Percentiles rank a stretch among this genome's conserved stretches.
Evolutionary conservation across 2,113 vertebrate species (phyloP).

Genomic region (Hemicordylus capensis): DNA sequence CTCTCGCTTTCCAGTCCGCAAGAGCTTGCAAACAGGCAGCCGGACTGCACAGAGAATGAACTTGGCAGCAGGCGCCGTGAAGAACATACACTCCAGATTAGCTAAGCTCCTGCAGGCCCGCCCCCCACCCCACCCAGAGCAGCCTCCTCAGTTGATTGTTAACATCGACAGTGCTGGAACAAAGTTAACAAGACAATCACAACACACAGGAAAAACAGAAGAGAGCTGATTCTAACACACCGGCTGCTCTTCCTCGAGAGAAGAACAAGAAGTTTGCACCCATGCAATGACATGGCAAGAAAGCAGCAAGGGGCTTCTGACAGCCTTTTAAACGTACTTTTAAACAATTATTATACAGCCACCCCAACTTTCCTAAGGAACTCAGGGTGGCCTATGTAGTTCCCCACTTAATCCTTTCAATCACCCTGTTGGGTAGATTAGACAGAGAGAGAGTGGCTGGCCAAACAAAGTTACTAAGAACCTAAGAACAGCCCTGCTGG

Average conservation of each 20-base stretch:
- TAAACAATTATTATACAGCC: no score
- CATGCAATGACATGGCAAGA: neutral
- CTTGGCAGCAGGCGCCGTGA: neutral
- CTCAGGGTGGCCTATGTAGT: no score
- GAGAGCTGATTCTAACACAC: fast-evolving
- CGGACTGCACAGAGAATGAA: neutral
- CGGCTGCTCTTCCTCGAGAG: neutral
- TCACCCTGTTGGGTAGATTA: no score
- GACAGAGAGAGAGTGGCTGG: no score
- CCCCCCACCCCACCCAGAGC: neutral
- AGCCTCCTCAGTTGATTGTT: no score
- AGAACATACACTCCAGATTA: constrained; percentile 50
- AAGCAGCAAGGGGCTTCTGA: neutral
- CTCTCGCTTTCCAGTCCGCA: neutral
- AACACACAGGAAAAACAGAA: neutral
- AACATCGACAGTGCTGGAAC: neutral
- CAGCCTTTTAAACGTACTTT: fast-evolving
- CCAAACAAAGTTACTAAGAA: no score
- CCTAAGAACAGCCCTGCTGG: no score
- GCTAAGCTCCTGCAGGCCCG: constrained; percentile 31
- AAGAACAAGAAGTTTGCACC: no score
- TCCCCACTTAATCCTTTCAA: no score
- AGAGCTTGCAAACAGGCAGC: no score
- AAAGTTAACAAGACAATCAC: neutral
- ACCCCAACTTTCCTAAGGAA: no score